Percentiles rank a stretch among this genome's conserved stretches.
Conservation (phyloP, 2,888 invertebrate genomes). For the Aspidiotus destructor region DNA sequence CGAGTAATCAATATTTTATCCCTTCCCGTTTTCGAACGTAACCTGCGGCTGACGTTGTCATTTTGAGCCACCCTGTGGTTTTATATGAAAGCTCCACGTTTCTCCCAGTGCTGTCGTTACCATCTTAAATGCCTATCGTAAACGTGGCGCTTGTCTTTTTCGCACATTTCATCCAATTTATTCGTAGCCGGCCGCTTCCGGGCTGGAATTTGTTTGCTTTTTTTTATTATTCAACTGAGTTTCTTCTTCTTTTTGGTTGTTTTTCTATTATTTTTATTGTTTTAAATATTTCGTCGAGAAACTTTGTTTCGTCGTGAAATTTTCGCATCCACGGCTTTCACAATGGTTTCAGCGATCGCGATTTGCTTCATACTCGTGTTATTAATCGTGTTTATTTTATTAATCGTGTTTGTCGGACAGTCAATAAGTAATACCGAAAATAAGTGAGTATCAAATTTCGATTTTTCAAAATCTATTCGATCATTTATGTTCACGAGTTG, state of each 20-base stretch:
- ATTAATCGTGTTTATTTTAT: conserved; percentile 68
- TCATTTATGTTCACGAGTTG: too few species aligned
- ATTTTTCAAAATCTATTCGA: too few species aligned
- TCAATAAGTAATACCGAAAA: conserved; percentile 45
- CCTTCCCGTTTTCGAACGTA: conserved; percentile 20
- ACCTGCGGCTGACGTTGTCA: conserved; percentile 22
- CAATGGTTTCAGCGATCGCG: conserved; percentile 72
- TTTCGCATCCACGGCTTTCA: conserved; percentile 38
- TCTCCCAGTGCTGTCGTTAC: conserved; percentile 20
- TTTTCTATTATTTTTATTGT: neutral
- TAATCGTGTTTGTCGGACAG: conserved; percentile 72
- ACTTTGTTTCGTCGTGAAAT: neutral
- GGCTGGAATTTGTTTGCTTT: conserved; percentile 1
- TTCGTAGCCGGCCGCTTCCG: conserved; percentile 27
- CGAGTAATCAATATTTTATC: conserved; percentile 31
- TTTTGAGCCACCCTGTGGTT: conserved; percentile 31
- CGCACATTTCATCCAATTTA: conserved; percentile 3
- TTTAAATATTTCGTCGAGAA: neutral
- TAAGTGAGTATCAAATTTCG: conserved; percentile 9
- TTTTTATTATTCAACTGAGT: conserved; percentile 3
- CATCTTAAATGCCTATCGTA: conserved; percentile 30
- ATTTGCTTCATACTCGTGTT: conserved; percentile 73
- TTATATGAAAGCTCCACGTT: conserved; percentile 17
- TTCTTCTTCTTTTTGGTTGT: neutral
- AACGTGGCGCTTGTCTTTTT: conserved; percentile 17